Evolutionary conservation across 2,113 vertebrate species (phyloP).

Genomic region (Poicephalus gulielmi): DNA sequence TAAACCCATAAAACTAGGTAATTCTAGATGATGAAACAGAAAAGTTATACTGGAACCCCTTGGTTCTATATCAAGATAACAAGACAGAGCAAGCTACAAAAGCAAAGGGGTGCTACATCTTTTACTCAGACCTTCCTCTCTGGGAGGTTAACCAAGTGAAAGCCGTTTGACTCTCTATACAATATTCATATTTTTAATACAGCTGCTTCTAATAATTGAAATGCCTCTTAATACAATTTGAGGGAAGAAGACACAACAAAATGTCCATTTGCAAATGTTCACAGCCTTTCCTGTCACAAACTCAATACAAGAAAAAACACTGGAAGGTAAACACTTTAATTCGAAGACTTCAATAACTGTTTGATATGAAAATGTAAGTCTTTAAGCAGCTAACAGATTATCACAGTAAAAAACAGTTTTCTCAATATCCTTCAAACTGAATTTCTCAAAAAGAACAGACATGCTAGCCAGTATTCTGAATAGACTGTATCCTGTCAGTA

Average conservation of each 20-base stretch:
- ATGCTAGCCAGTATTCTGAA: neutral
- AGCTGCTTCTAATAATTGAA: constrained; percentile 13
- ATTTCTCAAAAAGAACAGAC: neutral
- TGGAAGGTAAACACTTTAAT: neutral
- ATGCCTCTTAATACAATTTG: neutral
- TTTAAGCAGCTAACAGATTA: neutral
- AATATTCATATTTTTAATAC: neutral
- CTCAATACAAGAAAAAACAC: neutral
- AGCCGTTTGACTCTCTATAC: neutral
- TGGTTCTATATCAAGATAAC: neutral
- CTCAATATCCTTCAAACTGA: neutral
- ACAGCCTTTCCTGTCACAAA: neutral
- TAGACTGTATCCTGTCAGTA: neutral
- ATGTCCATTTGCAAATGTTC: neutral
- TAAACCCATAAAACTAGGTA: neutral
- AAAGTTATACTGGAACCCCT: neutral
- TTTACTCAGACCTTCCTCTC: neutral
- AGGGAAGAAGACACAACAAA: neutral
- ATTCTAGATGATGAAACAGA: neutral
- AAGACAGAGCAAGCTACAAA: neutral
- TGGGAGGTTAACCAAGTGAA: neutral
- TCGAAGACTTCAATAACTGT: constrained; percentile 20
- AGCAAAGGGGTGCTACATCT: neutral
- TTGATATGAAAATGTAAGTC: neutral
- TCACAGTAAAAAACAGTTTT: neutral